Base-by-base conservation (phyloP, 2,888 invertebrate species). In the Dolichomitus sp. region DNA sequence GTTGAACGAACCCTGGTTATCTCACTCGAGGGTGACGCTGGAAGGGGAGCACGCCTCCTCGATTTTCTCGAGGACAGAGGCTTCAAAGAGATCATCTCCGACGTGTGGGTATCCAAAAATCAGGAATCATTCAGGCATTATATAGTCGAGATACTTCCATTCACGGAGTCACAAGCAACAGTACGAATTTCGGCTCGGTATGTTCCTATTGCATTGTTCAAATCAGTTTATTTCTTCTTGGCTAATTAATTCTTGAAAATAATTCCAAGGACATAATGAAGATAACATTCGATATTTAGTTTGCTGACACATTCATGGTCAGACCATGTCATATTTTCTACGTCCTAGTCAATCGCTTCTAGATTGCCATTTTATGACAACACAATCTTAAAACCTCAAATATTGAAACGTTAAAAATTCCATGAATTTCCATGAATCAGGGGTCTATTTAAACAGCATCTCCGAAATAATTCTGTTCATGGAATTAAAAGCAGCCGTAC, bases 151-250 rank as follows among this genome's bases (percentile, higher is more conserved):
- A 84, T 92, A 17, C 50, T 88, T 12, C 84, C 88, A 12, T 61
- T 84, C 4, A 74, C 68, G 4, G 83, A 84, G 4, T 77, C 76
- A 1, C 74, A 85, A 0, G 80, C 82, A 2, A 81, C 75, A 5
- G 37, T 92, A 7, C 80, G 85, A 33, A 76, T 90, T 65, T 90
- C 84, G 3, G 87, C 92, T n/a, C 90, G 89, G 92, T 93, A 86
- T 85, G 73, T 81, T 27, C 6, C 57, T 42, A 50, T 40, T 17
- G 2, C 37, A 11, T 66, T 45, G 14, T 69, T 59, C 4, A 14
- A 59, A 33, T 45, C 19, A n/a, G 23, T 14, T 59, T 7, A 45
- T 9, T 5, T 11, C 9, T 11, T 11, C 6, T 1, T 11, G 12
- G 1, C 40, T 2, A 9, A 9, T 40, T 40, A 40, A 9, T 40